Evolutionary conservation across 2,888 invertebrate species (phyloP), one percentile per base, ranked within the genome.

Genomic region (Drosophila crucigera): DNA sequence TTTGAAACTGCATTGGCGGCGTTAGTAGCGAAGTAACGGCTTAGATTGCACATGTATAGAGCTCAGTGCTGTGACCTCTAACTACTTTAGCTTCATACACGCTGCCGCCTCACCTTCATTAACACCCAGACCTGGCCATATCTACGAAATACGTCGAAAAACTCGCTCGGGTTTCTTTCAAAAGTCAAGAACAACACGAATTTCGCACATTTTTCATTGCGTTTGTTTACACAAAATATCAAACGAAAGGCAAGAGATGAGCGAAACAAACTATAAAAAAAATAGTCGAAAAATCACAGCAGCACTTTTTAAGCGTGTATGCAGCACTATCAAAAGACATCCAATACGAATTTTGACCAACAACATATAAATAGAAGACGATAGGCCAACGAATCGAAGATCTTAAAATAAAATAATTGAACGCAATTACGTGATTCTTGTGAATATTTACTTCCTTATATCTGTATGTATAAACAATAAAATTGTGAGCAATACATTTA

Each of bases 151-250:
- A 43, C 69, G 58, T 19, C 39, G 39, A 76, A 68, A 72, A 59
- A 43, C 31, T 43, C 33, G 65, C 54, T 60, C 53, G 71, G 60
- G 68, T 61, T 73, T 83, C 80, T 70, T 73, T 43, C 31, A 77
- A 71, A 78, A 68, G 28, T 73, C 68, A 74, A 74, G 73, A 84
- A 74, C 76, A 73, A 70, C 78, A 76, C 78, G 73, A 84, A 73
- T 56, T 73, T 83, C 75, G 70, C 77, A 73, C 73, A 76, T 73
- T 64, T 82, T 65, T 62, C 30, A 22, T 25, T 50, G 50, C 58
- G 50, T 62, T 76, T 70, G 52, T 79, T 68, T 72, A 60, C 79
- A 67, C 56, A 69, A 60, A 16, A 43, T 59, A 70, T 67, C 56
- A 67, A 64, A 39, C 41, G 71, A 68, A 67, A 41, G 30, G 14